Percentiles rank a stretch among this genome's conserved stretches.
phyloP scores from a whole-genome alignment of 2,797 vertebrate genomes.

The Geotria australis region DNA sequence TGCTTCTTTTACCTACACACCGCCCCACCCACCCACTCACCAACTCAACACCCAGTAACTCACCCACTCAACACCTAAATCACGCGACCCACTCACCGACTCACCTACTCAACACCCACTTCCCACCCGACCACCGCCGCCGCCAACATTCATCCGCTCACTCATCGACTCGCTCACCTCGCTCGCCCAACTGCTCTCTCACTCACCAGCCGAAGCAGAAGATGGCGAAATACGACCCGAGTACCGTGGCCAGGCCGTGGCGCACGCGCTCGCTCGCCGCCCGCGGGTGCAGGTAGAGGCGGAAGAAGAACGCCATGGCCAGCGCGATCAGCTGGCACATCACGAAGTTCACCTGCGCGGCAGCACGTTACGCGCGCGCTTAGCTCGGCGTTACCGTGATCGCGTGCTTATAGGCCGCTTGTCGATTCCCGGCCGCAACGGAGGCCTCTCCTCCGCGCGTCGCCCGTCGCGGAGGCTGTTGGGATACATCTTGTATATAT shows the following conservation, averaged over 20 bases:
- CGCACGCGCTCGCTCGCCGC: slow-evolving; percentile 2
- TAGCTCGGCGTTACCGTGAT: too few relatives aligned
- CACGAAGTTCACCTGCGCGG: slow-evolving; percentile 2
- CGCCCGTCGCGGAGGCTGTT: too few relatives aligned
- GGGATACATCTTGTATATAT: too few relatives aligned
- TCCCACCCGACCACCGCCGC: too few relatives aligned
- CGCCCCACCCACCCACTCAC: neutral
- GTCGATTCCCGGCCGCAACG: too few relatives aligned
- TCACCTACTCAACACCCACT: too few relatives aligned
- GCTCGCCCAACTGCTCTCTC: neutral
- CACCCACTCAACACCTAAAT: neutral
- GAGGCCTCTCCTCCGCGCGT: too few relatives aligned
- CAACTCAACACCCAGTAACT: neutral
- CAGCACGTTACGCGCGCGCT: too few relatives aligned
- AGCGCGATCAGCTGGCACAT: slow-evolving; percentile 3
- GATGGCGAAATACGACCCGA: slow-evolving; percentile 3
- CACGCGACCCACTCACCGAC: too few relatives aligned
- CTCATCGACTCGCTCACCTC: too few relatives aligned
- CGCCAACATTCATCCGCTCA: too few relatives aligned
- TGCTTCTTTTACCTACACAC: neutral
- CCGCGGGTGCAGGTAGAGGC: slow-evolving; percentile 3
- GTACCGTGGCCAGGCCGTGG: slow-evolving; percentile 2
- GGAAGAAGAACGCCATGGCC: slow-evolving; percentile 4
- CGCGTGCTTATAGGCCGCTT: too few relatives aligned
- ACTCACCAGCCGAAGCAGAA: slow-evolving; percentile 6